Base-by-base conservation (phyloP, 2,888 invertebrate species). In the Aporophyla lueneburgensis region DNA sequence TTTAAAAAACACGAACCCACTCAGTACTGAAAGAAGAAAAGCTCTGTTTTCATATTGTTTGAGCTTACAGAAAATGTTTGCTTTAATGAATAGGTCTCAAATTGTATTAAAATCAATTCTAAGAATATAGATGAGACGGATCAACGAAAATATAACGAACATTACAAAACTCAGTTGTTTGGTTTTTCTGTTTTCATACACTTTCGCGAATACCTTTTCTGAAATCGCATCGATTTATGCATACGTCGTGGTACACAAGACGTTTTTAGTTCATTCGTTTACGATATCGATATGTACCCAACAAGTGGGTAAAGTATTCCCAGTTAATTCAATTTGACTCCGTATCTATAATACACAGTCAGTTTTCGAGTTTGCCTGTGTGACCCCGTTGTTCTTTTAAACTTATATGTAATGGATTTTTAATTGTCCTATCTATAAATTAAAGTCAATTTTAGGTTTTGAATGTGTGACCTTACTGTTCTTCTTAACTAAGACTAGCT, bases 1-100 rank as follows among this genome's bases (percentile, higher is more conserved):
- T 21, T 76, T 76, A 0, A 53, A 46, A 69, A 74, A 76, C 76
- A 62, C 16, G 76, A 14, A 12, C 62, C 46, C 24, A 76, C 21
- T 76, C 59, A 59, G 40, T 51, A 16, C 16, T 43, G 58, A 51
- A 73, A 49, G 56, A 16, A 27, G 33, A 75, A 56, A 62, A 46
- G 0, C 16, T 65, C 53, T 75, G 46, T 54, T 27, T 74, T 72
- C 33, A 19, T 33, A 56, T 72, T 73, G 33, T 72, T 54, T 54
- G 43, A 24, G 16, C n/a, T 16, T 43, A 27, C 40, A 40, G 24
- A n/a, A 53, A 53, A 9, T 33, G 33, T 33, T 33, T 33, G 33
- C 33, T 33, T 33, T 33, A 33, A 33, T 33, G 33, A 46, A 46
- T 46, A 12, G 5, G 9, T 71, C 16, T 12, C 12, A 46, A 21